Conservation (phyloP, 2,797 vertebrate genomes). For the Antennarius maculatus region DNA sequence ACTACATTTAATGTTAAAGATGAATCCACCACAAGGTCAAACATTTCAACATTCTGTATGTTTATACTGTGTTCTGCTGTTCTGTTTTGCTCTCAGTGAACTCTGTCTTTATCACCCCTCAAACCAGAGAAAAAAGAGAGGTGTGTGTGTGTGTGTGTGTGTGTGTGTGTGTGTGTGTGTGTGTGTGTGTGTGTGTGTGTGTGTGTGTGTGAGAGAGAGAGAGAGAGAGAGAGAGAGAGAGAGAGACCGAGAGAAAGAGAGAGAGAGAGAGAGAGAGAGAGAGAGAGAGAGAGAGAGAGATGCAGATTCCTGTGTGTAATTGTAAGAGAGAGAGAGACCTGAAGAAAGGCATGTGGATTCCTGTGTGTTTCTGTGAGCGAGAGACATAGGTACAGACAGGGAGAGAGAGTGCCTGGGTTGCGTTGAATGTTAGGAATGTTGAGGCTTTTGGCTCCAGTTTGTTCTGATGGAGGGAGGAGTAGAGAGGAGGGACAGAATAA, state of each 20-base stretch:
- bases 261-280: slow-evolving; percentile 16
- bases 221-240: slow-evolving; percentile 21
- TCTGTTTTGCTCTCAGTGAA: slow-evolving; percentile 55
- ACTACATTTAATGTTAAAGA: neutral
- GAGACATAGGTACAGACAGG: slow-evolving; percentile 10
- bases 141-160: too few relatives aligned
- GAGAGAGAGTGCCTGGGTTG: slow-evolving; percentile 56
- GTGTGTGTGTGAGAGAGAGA: neutral
- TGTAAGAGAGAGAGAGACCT: slow-evolving; percentile 27
- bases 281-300: slow-evolving; percentile 11
- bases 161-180: too few relatives aligned
- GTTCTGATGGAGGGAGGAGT: slow-evolving; percentile 54
- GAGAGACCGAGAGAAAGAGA: slow-evolving; percentile 12
- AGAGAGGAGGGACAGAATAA: neutral
- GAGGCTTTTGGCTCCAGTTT: slow-evolving; percentile 66
- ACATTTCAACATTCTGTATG: too few relatives aligned
- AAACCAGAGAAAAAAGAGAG: neutral
- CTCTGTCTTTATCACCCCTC: slow-evolving; percentile 57
- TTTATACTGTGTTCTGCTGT: neutral
- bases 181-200: too few relatives aligned
- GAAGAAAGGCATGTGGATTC: slow-evolving; percentile 57
- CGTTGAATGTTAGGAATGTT: slow-evolving; percentile 77
- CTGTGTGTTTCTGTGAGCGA: slow-evolving; percentile 56
- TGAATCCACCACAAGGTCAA: neutral
- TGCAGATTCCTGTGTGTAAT: slow-evolving; percentile 44